Conservation (phyloP, 2,888 invertebrate species). For the Acleris cristana region DNA sequence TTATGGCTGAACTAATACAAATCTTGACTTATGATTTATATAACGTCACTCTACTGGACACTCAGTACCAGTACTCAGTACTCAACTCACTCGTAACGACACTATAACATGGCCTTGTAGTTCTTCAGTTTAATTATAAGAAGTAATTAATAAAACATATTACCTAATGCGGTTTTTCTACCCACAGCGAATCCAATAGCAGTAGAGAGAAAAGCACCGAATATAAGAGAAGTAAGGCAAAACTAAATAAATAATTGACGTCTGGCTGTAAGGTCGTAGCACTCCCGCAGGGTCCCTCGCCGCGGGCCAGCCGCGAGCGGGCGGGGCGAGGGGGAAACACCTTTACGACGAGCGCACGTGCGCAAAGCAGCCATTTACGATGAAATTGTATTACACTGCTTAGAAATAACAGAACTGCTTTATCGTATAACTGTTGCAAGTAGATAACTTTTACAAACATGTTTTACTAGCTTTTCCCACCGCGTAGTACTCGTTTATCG, state of each 20-base stretch:
- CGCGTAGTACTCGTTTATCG: too few species aligned
- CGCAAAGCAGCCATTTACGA: conserved; percentile 63
- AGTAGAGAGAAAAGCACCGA: neutral
- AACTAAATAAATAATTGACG: conserved; percentile 5
- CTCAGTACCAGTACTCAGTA: too few species aligned
- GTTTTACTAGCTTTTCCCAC: neutral
- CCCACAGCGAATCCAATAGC: neutral
- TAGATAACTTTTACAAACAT: neutral
- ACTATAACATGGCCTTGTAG: too few species aligned
- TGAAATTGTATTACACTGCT: conserved; percentile 63
- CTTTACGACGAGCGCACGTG: conserved; percentile 68
- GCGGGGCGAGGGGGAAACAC: conserved; percentile 49
- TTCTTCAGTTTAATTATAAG: too few species aligned
- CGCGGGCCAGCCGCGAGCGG: conserved; percentile 16
- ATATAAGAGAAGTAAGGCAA: neutral
- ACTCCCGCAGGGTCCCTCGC: conserved; percentile 37
- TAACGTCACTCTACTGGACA: too few species aligned
- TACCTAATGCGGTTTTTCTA: neutral
- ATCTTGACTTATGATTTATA: too few species aligned
- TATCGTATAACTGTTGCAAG: conserved; percentile 4
- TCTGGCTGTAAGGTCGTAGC: conserved; percentile 39
- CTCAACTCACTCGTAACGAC: too few species aligned
- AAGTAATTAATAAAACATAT: neutral
- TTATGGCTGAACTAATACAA: too few species aligned
- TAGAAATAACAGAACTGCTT: conserved; percentile 15